Conservation (phyloP, 2,888 invertebrate genomes). For the Bellardia pandia region DNA sequence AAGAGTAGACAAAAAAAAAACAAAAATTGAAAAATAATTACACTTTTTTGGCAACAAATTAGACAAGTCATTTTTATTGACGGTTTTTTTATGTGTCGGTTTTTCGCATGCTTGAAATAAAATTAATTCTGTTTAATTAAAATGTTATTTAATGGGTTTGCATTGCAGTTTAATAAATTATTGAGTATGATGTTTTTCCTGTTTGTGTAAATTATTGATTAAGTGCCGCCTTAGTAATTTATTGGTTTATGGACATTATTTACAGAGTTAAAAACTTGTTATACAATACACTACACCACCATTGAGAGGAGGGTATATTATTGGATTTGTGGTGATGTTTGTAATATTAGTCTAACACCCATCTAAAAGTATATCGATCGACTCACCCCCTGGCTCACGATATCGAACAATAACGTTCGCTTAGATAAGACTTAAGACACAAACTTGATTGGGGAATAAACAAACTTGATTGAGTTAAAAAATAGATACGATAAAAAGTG, state of each 20-base stretch:
- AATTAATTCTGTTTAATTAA: constrained; percentile 15
- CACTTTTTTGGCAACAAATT: neutral
- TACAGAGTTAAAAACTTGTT: neutral
- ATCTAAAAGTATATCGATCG: too few species aligned
- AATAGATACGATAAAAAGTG: too few species aligned
- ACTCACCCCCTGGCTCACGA: too few species aligned
- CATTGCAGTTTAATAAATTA: neutral
- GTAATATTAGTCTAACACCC: too few species aligned
- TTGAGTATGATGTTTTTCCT: neutral
- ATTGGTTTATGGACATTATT: constrained; percentile 10
- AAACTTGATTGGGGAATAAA: too few species aligned
- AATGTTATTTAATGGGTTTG: neutral
- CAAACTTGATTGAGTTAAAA: too few species aligned
- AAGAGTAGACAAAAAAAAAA: neutral
- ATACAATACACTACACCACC: too few species aligned
- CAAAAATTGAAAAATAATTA: neutral
- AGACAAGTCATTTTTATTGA: neutral
- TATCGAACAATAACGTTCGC: too few species aligned
- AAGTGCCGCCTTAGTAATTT: constrained; percentile 23
- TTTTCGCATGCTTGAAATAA: neutral
- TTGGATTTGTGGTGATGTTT: too few species aligned
- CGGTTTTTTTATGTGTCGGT: neutral
- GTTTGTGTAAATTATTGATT: neutral
- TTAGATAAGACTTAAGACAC: too few species aligned
- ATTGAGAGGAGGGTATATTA: too few species aligned